Evolutionary conservation across 2,113 vertebrate species (phyloP).

Genomic region (Rhinopithecus roxellana): DNA sequence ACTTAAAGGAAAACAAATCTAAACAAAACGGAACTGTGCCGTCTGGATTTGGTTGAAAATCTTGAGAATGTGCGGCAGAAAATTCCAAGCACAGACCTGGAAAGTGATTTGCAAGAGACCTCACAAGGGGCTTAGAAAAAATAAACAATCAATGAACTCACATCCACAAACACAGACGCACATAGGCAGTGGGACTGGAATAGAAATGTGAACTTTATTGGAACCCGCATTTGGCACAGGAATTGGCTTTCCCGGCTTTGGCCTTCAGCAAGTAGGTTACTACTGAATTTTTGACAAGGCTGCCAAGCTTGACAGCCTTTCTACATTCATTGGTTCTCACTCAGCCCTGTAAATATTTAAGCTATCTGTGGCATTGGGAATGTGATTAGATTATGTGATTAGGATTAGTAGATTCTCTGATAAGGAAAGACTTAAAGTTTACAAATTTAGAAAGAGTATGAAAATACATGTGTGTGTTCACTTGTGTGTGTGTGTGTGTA

Average conservation of each 20-base stretch:
- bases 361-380: background rate
- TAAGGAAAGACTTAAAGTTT: conserved; percentile 25
- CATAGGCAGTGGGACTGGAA: background rate
- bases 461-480: background rate
- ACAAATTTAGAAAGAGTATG: background rate
- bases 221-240: conserved; percentile 20
- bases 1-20: conserved; percentile 67
- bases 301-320: conserved; percentile 38
- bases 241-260: conserved; percentile 10
- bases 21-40: conserved; percentile 41
- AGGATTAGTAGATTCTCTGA: background rate
- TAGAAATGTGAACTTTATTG: conserved; percentile 35
- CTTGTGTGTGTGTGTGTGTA: background rate
- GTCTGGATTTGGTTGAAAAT: conserved; percentile 59
- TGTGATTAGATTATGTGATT: conserved; percentile 34
- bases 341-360: conserved; percentile 53
- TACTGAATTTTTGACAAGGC: conserved; percentile 22
- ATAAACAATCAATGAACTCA: conserved; percentile 41
- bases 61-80: conserved; percentile 44
- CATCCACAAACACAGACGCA: background rate
- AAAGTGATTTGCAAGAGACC: conserved; percentile 42
- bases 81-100: conserved; percentile 46
- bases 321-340: background rate
- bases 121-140: conserved; percentile 59
- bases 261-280: conserved; percentile 12